A percentile compares a stretch with the other conserved stretches of the same genome.
phyloP scores from a whole-genome alignment of 1,140 invertebrate genomes.

The Daktulosphaira vitifoliae region DNA sequence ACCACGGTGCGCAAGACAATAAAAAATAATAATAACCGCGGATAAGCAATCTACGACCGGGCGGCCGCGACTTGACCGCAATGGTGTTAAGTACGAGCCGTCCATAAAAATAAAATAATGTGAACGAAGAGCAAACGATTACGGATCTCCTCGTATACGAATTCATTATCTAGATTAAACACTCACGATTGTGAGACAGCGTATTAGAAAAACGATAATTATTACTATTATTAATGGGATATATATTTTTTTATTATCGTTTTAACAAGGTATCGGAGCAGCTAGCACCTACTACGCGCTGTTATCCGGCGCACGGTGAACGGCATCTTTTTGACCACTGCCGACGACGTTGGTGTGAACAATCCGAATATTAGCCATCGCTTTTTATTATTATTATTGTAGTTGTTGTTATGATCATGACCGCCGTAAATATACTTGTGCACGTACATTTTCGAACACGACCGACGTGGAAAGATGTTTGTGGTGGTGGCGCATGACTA shows the following conservation, averaged over 20 bases:
- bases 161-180: conserved; percentile 31
- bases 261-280: conserved; percentile 19
- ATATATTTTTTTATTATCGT: neutral
- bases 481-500: too few relatives aligned
- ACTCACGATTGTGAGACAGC: conserved; percentile 6
- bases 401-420: too few relatives aligned
- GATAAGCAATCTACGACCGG: neutral
- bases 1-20: neutral
- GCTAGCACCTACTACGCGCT: conserved; percentile 1
- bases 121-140: too few relatives aligned
- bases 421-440: too few relatives aligned
- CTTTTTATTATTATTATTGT: too few relatives aligned
- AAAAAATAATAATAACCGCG: neutral
- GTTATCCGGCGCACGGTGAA: conserved; percentile 28
- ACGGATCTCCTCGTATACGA: too few relatives aligned
- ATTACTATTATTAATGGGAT: neutral
- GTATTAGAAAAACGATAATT: too few relatives aligned
- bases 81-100: too few relatives aligned
- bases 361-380: neutral
- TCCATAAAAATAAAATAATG: neutral
- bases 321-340: conserved; percentile 4
- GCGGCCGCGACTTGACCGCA: neutral
- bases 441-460: too few relatives aligned
- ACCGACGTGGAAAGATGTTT: too few relatives aligned
- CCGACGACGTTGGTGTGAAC: conserved; percentile 2